These are phyloP conservation scores for Lasius fuliginosus DNA, from an alignment of 2,888 invertebrate species.

Conservation along the genomic window DNA sequence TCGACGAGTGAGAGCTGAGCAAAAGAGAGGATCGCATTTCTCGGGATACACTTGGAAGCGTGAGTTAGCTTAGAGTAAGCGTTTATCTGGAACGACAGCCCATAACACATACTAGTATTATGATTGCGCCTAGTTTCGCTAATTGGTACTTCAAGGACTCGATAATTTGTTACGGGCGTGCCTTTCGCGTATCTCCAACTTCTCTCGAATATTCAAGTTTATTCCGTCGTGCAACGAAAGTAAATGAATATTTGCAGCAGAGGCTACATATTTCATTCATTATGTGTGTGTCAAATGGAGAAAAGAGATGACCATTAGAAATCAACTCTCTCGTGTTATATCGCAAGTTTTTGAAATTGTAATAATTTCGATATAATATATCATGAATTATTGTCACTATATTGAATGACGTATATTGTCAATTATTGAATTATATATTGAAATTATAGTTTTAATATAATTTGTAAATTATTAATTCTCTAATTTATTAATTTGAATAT, in stretches of 20 bases:
- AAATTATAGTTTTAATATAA: not conserved
- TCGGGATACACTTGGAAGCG: not conserved
- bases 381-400: not conserved
- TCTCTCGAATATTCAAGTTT: constrained; percentile 14
- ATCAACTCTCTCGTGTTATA: not conserved
- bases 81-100: not conserved
- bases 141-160: constrained; percentile 37
- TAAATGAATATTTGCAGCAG: constrained; percentile 4
- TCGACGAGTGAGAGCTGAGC: not conserved
- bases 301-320: not conserved
- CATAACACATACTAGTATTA: not conserved
- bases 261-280: not conserved
- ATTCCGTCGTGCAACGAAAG: not conserved
- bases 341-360: too few species aligned
- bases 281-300: not conserved
- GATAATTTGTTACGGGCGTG: not conserved
- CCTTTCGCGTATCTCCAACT: not conserved
- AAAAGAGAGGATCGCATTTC: not conserved
- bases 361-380: not conserved
- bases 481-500: not conserved
- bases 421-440: not conserved
- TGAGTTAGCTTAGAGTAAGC: not conserved
- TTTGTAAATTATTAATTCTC: not conserved
- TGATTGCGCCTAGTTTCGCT: constrained; percentile 30
- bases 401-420: not conserved